Evolutionary conservation across 2,113 vertebrate genomes (phyloP).

Genomic region (Planiliza haematocheilus): DNA sequence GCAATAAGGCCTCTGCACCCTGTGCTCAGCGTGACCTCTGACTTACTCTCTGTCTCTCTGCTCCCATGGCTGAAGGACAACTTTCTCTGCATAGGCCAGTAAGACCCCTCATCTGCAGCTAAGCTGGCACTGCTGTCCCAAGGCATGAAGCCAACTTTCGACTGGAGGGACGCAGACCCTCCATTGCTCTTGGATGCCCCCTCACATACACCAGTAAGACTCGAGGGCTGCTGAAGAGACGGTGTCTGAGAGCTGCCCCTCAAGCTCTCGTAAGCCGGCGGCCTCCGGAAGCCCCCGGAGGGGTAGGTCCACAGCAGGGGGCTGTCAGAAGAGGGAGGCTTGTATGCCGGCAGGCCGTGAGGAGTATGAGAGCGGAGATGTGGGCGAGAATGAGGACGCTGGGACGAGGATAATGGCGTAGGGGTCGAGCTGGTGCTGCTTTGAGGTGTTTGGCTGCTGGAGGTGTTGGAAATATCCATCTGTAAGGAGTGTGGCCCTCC

Average conservation of each 20-base stretch:
- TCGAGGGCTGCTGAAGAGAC: slow-evolving; percentile 75
- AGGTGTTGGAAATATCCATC: slow-evolving; percentile 52
- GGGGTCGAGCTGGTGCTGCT: slow-evolving; percentile 84
- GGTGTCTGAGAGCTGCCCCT: slow-evolving; percentile 77
- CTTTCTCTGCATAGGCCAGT: slow-evolving; percentile 90
- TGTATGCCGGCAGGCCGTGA: slow-evolving; percentile 82
- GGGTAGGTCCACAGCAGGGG: slow-evolving; percentile 91
- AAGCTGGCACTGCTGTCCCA: slow-evolving; percentile 81
- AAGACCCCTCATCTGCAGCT: slow-evolving; percentile 81
- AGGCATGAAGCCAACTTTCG: slow-evolving; percentile 81
- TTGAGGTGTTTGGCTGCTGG: slow-evolving; percentile 62
- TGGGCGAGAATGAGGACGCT: slow-evolving; percentile 83
- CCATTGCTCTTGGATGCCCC: slow-evolving; percentile 62
- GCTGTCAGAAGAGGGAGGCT: slow-evolving; percentile 83
- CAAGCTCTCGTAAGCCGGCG: slow-evolving; percentile 91
- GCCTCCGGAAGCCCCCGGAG: slow-evolving; percentile 86
- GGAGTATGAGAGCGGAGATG: slow-evolving; percentile 85
- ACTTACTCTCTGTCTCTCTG: slow-evolving; percentile 90
- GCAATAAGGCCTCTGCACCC: background rate
- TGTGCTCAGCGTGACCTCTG: slow-evolving; percentile 24
- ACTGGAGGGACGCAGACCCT: slow-evolving; percentile 65
- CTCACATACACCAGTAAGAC: slow-evolving; percentile 71
- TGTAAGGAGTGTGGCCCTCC: slow-evolving; percentile 72
- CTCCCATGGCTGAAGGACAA: slow-evolving; percentile 88
- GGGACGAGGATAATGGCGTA: slow-evolving; percentile 76